phyloP scores from a whole-genome alignment of 2,888 invertebrate genomes.

The Timema cristinae region DNA sequence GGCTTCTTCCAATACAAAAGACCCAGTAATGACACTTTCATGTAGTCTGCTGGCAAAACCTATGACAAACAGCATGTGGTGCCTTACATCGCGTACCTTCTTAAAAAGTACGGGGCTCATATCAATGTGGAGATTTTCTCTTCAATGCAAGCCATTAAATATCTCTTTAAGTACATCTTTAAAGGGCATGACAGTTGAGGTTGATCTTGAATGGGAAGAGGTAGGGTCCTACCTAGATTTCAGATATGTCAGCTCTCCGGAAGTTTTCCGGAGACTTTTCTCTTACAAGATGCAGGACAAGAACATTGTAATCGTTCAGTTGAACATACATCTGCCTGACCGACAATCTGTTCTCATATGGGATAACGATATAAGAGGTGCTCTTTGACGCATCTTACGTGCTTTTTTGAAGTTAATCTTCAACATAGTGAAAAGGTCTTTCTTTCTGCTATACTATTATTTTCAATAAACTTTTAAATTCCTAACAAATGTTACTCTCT shows the following conservation, averaged over 20 bases:
- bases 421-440: too few species aligned
- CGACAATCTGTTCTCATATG: not conserved
- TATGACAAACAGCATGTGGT: too few species aligned
- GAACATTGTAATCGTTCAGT: not conserved
- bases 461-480: too few species aligned
- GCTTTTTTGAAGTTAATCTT: too few species aligned
- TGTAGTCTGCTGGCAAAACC: too few species aligned
- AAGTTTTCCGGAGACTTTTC: not conserved
- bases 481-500: too few species aligned
- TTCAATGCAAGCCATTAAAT: slow-evolving; percentile 1
- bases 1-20: too few species aligned
- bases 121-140: slow-evolving; percentile 40
- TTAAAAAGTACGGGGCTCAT: slow-evolving; percentile 39
- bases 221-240: not conserved
- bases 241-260: not conserved
- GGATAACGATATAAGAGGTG: not conserved
- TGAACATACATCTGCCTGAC: not conserved
- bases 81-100: slow-evolving; percentile 42
- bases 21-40: too few species aligned
- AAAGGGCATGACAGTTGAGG: not conserved
- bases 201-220: not conserved
- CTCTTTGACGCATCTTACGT: not conserved
- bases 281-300: not conserved
- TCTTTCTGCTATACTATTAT: too few species aligned
- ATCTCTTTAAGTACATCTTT: not conserved